Evolutionary conservation across 1,140 invertebrate genomes (phyloP).

Genomic region (Euglossa dilemma): DNA sequence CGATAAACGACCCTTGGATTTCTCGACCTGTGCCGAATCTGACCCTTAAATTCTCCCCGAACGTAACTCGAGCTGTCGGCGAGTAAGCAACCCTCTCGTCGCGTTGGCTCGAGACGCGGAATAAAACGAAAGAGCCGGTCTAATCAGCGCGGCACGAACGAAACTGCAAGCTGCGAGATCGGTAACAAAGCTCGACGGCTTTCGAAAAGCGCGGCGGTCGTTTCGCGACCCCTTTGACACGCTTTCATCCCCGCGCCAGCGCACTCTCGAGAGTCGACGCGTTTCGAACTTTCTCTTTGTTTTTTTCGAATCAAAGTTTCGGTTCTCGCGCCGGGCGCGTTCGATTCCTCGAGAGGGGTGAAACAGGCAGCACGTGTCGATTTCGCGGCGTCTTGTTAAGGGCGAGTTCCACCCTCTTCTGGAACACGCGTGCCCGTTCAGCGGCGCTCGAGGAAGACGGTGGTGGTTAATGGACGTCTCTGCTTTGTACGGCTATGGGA

Average conservation of each 20-base stretch:
- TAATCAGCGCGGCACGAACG: neutral
- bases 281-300: constrained; percentile 8
- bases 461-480: neutral
- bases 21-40: too few relatives aligned
- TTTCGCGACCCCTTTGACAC: constrained; percentile 15
- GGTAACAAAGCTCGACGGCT: neutral
- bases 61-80: too few relatives aligned
- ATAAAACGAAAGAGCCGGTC: neutral
- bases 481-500: neutral
- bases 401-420: neutral
- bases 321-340: neutral
- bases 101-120: neutral
- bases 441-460: neutral
- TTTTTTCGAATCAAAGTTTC: neutral
- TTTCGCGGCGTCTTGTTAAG: constrained; percentile 12
- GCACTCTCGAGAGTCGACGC: neutral
- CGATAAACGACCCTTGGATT: too few relatives aligned
- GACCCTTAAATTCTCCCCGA: too few relatives aligned
- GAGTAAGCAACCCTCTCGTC: neutral
- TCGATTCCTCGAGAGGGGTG: neutral
- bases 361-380: neutral
- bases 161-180: neutral
- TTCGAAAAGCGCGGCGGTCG: neutral
- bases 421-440: neutral
- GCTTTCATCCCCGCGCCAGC: constrained; percentile 12